Percentiles rank a stretch among this genome's conserved stretches.
Evolutionary conservation across 2,113 vertebrate genomes (phyloP).

Genomic region (Tympanuchus pallidicinctus): DNA sequence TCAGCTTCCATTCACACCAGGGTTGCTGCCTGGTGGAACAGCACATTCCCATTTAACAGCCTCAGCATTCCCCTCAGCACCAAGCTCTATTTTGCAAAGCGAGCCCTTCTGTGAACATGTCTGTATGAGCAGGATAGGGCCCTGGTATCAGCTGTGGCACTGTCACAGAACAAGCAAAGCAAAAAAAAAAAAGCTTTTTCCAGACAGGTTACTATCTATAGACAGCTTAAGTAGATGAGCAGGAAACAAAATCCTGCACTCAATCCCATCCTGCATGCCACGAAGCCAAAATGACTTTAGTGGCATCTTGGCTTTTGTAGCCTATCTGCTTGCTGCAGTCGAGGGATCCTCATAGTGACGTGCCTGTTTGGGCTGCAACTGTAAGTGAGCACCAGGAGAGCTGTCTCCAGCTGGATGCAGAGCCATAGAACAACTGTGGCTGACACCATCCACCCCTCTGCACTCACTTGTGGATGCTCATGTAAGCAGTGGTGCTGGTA

Average conservation of each 20-base stretch:
- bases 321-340: not conserved
- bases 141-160: not conserved
- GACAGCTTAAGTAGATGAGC: slow-evolving; percentile 1
- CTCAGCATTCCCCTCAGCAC: accelerated
- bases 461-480: slow-evolving; percentile 98
- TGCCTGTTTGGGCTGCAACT: not conserved
- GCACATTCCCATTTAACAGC: not conserved
- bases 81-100: not conserved
- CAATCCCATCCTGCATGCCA: slow-evolving; percentile 4
- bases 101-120: not conserved
- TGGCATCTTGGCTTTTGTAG: not conserved
- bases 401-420: not conserved
- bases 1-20: not conserved
- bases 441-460: not conserved
- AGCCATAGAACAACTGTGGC: not conserved
- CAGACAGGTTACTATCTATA: slow-evolving; percentile 40
- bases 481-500: slow-evolving; percentile 94
- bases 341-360: not conserved
- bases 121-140: not conserved
- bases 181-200: slow-evolving; percentile 35
- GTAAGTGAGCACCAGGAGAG: not conserved
- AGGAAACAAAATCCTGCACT: slow-evolving; percentile 40
- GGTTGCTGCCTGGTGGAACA: not conserved
- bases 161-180: not conserved
- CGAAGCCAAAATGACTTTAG: slow-evolving; percentile 29